phyloP scores from a whole-genome alignment of 2,797 vertebrate genomes.

The Galagoides demidoff region DNA sequence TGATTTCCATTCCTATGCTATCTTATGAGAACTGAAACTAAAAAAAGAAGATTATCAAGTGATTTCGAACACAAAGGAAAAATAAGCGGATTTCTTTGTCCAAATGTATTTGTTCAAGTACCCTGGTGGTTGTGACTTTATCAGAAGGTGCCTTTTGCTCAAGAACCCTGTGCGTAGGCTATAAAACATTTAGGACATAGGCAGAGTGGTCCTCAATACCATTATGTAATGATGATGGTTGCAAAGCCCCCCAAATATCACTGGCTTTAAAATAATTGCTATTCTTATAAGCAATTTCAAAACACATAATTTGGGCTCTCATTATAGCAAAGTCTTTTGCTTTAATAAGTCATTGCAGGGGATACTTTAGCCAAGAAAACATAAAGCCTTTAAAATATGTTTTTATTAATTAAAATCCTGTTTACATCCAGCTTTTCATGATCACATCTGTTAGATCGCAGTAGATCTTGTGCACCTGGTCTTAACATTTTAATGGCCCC shows the following conservation, averaged over 20 bases:
- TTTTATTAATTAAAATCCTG: conserved; percentile 69
- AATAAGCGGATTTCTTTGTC: conserved; percentile 44
- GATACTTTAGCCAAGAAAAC: not conserved
- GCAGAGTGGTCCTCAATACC: not conserved
- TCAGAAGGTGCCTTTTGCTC: conserved; percentile 54
- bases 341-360: conserved; percentile 24
- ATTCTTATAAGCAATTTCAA: conserved; percentile 46
- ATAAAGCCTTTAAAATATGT: conserved; percentile 30
- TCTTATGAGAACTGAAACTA: conserved; percentile 21
- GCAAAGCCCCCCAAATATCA: not conserved
- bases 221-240: not conserved
- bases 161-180: conserved; percentile 56
- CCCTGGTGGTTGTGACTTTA: conserved; percentile 52
- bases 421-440: conserved; percentile 60
- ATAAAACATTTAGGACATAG: not conserved
- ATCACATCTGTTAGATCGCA: conserved; percentile 47
- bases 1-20: conserved; percentile 41
- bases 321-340: conserved; percentile 26
- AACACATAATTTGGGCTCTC: not conserved
- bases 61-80: conserved; percentile 46
- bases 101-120: conserved; percentile 22
- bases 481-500: conserved; percentile 18
- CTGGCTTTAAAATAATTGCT: conserved; percentile 61
- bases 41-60: conserved; percentile 32
- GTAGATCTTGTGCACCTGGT: conserved; percentile 56